These are phyloP conservation scores for Xylota sylvarum DNA, from an alignment of 2,888 invertebrate genomes.

Conservation along the genomic window DNA sequence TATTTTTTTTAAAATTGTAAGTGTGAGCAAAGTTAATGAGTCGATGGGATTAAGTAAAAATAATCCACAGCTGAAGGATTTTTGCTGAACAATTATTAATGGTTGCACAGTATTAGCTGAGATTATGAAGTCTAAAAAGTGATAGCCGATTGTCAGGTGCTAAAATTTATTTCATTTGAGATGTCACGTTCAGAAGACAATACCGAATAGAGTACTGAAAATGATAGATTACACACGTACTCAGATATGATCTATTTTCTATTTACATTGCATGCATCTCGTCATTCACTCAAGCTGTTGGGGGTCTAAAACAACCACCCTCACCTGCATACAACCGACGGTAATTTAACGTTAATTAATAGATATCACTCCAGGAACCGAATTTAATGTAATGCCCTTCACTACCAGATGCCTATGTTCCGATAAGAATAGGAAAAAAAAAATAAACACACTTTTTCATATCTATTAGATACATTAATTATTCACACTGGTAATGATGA, in stretches of 20 bases:
- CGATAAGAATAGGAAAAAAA: conserved; percentile 50
- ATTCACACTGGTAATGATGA: conserved; percentile 73
- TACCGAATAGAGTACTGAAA: background rate
- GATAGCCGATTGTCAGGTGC: background rate
- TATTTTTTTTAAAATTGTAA: background rate
- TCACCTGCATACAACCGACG: conserved; percentile 25
- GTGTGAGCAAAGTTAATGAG: conserved; percentile 3
- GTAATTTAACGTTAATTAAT: conserved; percentile 75
- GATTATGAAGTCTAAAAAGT: background rate
- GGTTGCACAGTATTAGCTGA: background rate
- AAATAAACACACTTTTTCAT: conserved; percentile 22
- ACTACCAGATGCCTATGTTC: conserved; percentile 59
- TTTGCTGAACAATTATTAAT: background rate
- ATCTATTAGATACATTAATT: conserved; percentile 55
- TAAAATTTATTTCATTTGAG: background rate
- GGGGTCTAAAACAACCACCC: conserved; percentile 43
- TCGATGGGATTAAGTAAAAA: background rate
- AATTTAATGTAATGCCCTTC: conserved; percentile 64
- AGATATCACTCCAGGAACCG: conserved; percentile 67
- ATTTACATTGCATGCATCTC: conserved; percentile 53
- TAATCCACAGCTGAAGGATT: background rate
- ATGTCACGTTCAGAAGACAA: background rate
- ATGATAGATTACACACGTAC: background rate
- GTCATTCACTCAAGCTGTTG: conserved; percentile 46
- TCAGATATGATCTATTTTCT: conserved; percentile 14